These are phyloP conservation scores for Polietes domitor DNA, from an alignment of 2,888 invertebrate species.

Conservation along the genomic window DNA sequence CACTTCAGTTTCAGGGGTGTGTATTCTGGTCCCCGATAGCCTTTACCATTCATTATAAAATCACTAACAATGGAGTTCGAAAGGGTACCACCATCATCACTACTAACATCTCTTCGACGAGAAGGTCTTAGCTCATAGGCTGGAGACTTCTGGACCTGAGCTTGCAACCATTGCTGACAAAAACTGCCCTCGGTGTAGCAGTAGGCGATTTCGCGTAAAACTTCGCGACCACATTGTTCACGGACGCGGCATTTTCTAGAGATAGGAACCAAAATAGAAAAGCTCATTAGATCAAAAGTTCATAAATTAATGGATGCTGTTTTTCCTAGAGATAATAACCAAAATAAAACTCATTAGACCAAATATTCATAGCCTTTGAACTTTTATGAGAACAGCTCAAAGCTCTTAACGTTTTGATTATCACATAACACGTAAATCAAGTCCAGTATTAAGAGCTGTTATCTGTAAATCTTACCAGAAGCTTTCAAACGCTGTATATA, in stretches of 20 bases:
- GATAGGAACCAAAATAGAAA: background rate
- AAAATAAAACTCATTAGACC: too few relatives aligned
- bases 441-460: too few relatives aligned
- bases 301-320: too few relatives aligned
- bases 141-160: slow-evolving; percentile 78
- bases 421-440: too few relatives aligned
- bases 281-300: too few relatives aligned
- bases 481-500: too few relatives aligned
- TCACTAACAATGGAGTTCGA: slow-evolving; percentile 76
- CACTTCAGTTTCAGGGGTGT: slow-evolving; percentile 80
- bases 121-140: slow-evolving; percentile 76
- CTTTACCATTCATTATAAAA: slow-evolving; percentile 78
- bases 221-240: slow-evolving; percentile 88
- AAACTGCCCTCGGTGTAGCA: slow-evolving; percentile 91
- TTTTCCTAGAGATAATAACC: too few relatives aligned
- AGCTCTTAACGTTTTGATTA: too few relatives aligned
- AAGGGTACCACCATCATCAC: slow-evolving; percentile 67
- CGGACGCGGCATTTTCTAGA: slow-evolving; percentile 87
- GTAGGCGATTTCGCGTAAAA: slow-evolving; percentile 91
- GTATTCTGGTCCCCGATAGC: slow-evolving; percentile 80
- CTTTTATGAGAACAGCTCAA: too few relatives aligned
- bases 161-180: slow-evolving; percentile 87
- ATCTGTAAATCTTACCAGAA: too few relatives aligned
- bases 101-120: slow-evolving; percentile 72
- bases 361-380: too few relatives aligned